phyloP scores from a whole-genome alignment of 1,140 invertebrate species.

The Chrysopa pallens region DNA sequence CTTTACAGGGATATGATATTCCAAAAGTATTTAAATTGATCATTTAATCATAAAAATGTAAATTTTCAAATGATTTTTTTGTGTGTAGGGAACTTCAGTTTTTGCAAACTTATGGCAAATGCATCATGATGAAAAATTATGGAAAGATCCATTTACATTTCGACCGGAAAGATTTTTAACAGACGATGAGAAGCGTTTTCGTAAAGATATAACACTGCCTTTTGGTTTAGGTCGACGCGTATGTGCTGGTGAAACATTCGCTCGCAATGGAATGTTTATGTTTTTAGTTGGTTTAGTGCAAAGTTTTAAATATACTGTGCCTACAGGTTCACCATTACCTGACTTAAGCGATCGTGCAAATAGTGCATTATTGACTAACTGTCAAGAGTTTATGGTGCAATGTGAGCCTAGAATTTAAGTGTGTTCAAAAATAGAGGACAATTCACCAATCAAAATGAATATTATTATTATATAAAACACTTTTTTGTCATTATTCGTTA shows the following conservation, averaged over 20 bases:
- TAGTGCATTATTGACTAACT: no score
- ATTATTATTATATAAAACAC: no score
- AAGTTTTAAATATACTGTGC: slow-evolving; percentile 29
- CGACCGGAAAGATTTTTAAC: slow-evolving; percentile 41
- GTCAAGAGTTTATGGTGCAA: no score
- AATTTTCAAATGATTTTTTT: not conserved
- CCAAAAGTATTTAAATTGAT: slow-evolving; percentile 24
- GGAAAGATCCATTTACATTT: slow-evolving; percentile 49
- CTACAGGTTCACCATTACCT: slow-evolving; percentile 18
- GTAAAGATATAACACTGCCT: slow-evolving; percentile 25
- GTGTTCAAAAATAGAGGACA: no score
- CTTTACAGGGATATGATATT: slow-evolving; percentile 27
- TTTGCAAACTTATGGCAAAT: slow-evolving; percentile 29
- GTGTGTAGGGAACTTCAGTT: slow-evolving; percentile 24
- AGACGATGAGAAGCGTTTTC: slow-evolving; percentile 13
- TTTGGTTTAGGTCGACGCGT: slow-evolving; percentile 44
- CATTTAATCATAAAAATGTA: not conserved
- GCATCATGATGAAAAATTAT: slow-evolving; percentile 34
- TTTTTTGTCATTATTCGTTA: no score
- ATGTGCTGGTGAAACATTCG: slow-evolving; percentile 52
- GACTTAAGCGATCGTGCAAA: slow-evolving; percentile 10
- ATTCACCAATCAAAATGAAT: no score
- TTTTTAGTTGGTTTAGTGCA: slow-evolving; percentile 42
- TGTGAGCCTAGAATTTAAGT: no score
- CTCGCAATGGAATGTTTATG: slow-evolving; percentile 41